Percentiles rank a stretch among this genome's conserved stretches.
These are phyloP conservation scores for Chinchilla lanigera DNA, from an alignment of 2,113 vertebrate genomes.

Conservation along the genomic window DNA sequence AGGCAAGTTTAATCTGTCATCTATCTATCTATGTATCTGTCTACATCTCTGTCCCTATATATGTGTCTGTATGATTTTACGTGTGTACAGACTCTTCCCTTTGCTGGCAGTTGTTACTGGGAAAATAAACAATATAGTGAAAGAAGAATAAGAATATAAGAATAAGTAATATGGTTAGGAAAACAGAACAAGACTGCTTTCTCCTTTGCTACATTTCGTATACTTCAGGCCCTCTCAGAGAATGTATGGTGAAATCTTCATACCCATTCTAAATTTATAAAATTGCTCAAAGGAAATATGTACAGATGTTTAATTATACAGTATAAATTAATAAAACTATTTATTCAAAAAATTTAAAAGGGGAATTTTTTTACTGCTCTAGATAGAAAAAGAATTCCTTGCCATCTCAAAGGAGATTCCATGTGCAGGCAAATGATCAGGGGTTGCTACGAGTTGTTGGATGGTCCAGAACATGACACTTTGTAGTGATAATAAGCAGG, in stretches of 20 bases:
- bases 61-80: background rate
- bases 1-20: background rate
- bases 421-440: no score
- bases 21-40: background rate
- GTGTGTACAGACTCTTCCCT: background rate
- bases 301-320: background rate
- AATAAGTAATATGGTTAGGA: background rate
- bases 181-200: background rate
- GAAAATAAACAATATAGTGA: background rate
- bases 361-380: background rate
- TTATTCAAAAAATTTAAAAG: background rate
- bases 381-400: background rate
- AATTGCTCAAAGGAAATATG: background rate
- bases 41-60: background rate
- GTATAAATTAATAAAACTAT: background rate
- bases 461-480: background rate
- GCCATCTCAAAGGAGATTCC: background rate
- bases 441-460: background rate
- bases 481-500: background rate
- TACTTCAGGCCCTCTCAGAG: background rate
- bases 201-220: no score
- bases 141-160: background rate
- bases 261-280: background rate
- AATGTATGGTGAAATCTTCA: background rate
- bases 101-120: background rate